Evolutionary conservation across 2,113 vertebrate genomes (phyloP).

Genomic region (Clinocottus analis): DNA sequence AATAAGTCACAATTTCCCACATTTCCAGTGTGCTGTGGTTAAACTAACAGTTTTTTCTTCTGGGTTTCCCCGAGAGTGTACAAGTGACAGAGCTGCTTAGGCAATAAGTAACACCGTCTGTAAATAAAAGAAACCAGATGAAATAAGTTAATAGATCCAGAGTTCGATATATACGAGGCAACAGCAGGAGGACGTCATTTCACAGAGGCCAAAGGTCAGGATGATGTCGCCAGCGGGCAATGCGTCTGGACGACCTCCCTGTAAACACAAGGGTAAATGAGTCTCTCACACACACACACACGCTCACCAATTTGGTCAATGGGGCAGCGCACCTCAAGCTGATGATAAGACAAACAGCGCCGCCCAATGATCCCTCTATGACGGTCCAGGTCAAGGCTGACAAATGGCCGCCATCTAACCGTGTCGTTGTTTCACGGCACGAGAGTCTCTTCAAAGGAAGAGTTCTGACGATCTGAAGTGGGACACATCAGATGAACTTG

Average conservation of each 20-base stretch:
- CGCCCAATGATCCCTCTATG: background rate
- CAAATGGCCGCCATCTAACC: constrained; percentile 19
- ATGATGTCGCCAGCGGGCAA: constrained; percentile 5
- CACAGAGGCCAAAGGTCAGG: constrained; percentile 1
- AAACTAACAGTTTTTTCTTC: background rate
- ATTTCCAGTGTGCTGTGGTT: background rate
- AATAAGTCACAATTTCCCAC: constrained; percentile 48
- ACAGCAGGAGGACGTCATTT: constrained; percentile 5
- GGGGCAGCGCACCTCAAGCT: constrained; percentile 3
- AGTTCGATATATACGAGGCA: background rate
- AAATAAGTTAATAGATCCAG: background rate
- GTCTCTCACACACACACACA: background rate
- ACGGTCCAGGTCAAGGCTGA: constrained; percentile 10
- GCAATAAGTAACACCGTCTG: background rate
- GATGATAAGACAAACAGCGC: background rate
- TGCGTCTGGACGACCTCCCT: constrained; percentile 7
- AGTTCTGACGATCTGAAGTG: constrained; percentile 26
- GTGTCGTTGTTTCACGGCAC: constrained; percentile 26
- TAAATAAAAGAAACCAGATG: background rate
- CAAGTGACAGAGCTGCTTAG: background rate
- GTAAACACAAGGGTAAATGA: constrained; percentile 29
- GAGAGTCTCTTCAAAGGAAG: constrained; percentile 43
- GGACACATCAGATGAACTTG: constrained; percentile 29
- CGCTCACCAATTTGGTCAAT: background rate
- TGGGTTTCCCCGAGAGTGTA: background rate